Conservation (phyloP, 2,113 vertebrate species). For the Pelobates fuscus region DNA sequence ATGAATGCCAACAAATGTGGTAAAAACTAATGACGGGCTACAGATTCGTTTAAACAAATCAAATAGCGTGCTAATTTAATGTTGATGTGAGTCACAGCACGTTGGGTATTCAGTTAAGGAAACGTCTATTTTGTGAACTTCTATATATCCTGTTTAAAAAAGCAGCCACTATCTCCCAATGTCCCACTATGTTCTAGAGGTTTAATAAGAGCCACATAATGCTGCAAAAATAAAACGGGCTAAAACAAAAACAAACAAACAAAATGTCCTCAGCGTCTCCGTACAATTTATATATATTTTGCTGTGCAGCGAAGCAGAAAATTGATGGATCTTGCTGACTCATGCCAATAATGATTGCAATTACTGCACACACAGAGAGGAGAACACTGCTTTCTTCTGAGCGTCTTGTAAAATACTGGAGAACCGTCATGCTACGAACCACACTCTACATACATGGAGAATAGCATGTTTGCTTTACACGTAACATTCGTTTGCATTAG, state of each 20-base stretch:
- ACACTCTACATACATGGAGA: conserved; percentile 6
- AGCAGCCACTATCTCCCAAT: conserved; percentile 2
- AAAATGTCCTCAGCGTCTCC: conserved; percentile 3
- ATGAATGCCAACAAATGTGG: no score
- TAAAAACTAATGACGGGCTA: no score
- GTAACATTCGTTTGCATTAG: not conserved
- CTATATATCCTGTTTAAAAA: not conserved
- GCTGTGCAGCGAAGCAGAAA: conserved; percentile 17
- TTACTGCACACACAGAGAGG: conserved; percentile 1
- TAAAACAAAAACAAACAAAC: not conserved
- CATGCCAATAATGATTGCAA: conserved; percentile 33
- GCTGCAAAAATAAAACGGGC: conserved; percentile 14
- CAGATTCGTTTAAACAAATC: no score
- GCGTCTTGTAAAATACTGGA: not conserved
- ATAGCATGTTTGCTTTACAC: conserved; percentile 16
- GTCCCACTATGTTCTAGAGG: conserved; percentile 6
- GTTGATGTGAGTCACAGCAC: no score
- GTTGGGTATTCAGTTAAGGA: no score
- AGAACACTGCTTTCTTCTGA: not conserved
- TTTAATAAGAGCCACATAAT: conserved; percentile 7
- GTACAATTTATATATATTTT: conserved; percentile 20
- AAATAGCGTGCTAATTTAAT: no score
- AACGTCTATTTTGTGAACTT: no score
- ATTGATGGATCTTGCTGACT: conserved; percentile 6
- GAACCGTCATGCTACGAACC: not conserved